A percentile compares a stretch with the other conserved stretches of the same genome.
phyloP scores from a whole-genome alignment of 1,140 invertebrate species.

The Trichomalopsis sarcophagae region DNA sequence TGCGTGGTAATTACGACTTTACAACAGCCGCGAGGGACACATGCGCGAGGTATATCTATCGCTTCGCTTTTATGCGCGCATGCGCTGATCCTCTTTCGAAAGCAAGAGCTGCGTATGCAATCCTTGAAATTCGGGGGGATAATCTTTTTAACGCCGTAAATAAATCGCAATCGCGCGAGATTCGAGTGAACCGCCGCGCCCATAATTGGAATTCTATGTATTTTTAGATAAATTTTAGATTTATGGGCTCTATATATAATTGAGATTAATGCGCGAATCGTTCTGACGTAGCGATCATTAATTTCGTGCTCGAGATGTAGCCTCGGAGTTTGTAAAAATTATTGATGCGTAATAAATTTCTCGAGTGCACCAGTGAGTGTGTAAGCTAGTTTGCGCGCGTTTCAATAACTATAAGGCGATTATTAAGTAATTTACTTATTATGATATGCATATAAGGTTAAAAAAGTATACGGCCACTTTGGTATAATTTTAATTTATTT shows the following conservation, averaged over 20 bases:
- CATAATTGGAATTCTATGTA: background rate
- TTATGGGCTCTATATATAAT: slow-evolving; percentile 32
- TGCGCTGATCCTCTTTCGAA: background rate
- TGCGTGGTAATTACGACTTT: slow-evolving; percentile 36
- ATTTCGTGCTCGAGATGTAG: background rate
- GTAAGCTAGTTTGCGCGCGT: background rate
- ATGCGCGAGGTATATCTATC: slow-evolving; percentile 22
- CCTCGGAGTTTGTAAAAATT: slow-evolving; percentile 9
- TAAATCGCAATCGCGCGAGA: background rate
- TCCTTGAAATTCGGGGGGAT: background rate
- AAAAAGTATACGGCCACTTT: background rate
- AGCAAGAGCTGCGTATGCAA: background rate
- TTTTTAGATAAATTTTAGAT: slow-evolving; percentile 18
- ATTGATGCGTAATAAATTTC: slow-evolving; percentile 35
- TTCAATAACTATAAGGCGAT: slow-evolving; percentile 26
- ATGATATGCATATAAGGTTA: background rate
- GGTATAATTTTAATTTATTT: too few relatives aligned
- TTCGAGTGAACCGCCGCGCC: background rate
- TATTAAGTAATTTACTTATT: slow-evolving; percentile 16
- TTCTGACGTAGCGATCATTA: slow-evolving; percentile 14
- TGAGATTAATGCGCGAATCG: slow-evolving; percentile 36
- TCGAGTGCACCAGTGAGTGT: background rate
- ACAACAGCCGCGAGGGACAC: slow-evolving; percentile 44
- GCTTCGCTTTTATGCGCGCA: background rate
- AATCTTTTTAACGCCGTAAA: slow-evolving; percentile 18